Evolutionary conservation across 2,797 vertebrate species (phyloP).

Genomic region (Triplophysa bombifrons): DNA sequence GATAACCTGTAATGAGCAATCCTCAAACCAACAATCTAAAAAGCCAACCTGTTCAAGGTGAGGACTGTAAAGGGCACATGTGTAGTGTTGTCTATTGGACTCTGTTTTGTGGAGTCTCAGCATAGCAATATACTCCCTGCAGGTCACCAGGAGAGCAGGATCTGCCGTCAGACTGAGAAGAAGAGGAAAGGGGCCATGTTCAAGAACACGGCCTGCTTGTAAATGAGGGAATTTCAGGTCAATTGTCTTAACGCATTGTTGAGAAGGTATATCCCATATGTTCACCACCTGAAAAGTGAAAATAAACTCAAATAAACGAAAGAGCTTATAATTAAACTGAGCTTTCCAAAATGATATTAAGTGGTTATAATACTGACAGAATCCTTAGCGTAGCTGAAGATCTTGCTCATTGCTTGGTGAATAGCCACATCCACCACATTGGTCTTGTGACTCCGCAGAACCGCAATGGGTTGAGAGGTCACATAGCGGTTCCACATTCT

Average conservation of each 20-base stretch:
- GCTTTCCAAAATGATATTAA: neutral
- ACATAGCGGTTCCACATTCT: conserved; percentile 65
- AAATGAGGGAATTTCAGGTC: conserved; percentile 65
- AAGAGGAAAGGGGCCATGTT: conserved; percentile 70
- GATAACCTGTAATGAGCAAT: conserved; percentile 5
- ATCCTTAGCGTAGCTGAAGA: conserved; percentile 72
- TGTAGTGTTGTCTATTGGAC: neutral
- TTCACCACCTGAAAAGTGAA: conserved; percentile 64
- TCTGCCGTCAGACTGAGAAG: conserved; percentile 56
- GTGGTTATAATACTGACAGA: conserved; percentile 56
- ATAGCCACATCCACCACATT: conserved; percentile 61
- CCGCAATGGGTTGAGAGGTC: conserved; percentile 52
- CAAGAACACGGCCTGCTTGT: conserved; percentile 57
- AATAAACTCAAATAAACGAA: neutral
- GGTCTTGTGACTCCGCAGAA: conserved; percentile 62
- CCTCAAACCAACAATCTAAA: neutral
- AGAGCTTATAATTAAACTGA: neutral
- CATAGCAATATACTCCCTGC: conserved; percentile 67
- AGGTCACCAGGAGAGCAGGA: conserved; percentile 65
- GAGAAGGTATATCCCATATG: conserved; percentile 71
- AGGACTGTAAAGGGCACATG: conserved; percentile 57
- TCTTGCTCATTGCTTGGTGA: conserved; percentile 58
- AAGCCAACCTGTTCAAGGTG: conserved; percentile 60
- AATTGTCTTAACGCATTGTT: conserved; percentile 67
- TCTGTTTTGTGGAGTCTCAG: conserved; percentile 49